Conservation (phyloP, 2,888 invertebrate species). For the Galerucella nymphaeae region DNA sequence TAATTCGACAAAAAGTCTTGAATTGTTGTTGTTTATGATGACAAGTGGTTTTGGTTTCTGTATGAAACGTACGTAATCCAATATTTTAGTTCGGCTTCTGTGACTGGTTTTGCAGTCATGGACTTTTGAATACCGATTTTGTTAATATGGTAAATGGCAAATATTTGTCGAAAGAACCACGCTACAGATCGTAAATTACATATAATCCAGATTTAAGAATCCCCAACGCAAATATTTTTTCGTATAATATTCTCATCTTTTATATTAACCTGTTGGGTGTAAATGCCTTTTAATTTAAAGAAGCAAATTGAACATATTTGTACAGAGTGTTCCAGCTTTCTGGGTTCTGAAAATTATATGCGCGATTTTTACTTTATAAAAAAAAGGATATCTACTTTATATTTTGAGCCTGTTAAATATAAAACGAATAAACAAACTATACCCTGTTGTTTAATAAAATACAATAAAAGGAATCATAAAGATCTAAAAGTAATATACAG, state of each 20-base stretch:
- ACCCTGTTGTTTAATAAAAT: too few relatives aligned
- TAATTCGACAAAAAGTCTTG: constrained; percentile 2
- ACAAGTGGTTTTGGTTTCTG: neutral
- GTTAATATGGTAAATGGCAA: constrained; percentile 21
- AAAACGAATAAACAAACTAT: too few relatives aligned
- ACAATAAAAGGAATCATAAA: too few relatives aligned
- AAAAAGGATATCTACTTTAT: too few relatives aligned
- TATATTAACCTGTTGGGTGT: constrained; percentile 2
- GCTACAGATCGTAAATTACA: constrained; percentile 36
- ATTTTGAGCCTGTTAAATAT: too few relatives aligned
- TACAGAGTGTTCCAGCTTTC: neutral
- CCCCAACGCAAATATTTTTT: neutral
- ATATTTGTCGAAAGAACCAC: constrained; percentile 9
- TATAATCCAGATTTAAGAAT: constrained; percentile 40
- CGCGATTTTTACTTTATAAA: too few relatives aligned
- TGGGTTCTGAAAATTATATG: too few relatives aligned
- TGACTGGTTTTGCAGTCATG: constrained; percentile 14
- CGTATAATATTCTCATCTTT: neutral
- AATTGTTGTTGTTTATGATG: neutral
- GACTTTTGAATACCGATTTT: constrained; percentile 13
- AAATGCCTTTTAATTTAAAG: neutral
- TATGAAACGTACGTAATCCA: constrained; percentile 8
- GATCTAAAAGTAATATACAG: too few relatives aligned
- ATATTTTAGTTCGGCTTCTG: constrained; percentile 11
- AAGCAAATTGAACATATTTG: neutral